These are phyloP conservation scores for Maconellicoccus hirsutus DNA, from an alignment of 1,140 invertebrate genomes.

Conservation along the genomic window DNA sequence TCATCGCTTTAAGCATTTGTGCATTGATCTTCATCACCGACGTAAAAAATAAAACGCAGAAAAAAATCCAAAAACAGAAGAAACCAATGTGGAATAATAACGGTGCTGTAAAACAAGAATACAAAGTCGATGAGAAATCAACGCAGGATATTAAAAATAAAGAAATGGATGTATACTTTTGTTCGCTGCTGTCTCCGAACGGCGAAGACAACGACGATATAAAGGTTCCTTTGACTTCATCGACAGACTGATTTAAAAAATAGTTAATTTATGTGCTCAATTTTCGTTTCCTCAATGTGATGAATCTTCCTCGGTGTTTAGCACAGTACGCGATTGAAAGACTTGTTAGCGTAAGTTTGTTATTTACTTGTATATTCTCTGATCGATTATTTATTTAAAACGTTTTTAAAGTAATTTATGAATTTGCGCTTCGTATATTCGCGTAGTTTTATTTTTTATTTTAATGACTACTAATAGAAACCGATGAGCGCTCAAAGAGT, in stretches of 20 bases:
- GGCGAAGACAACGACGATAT: constrained; percentile 14
- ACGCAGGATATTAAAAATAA: neutral
- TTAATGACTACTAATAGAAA: neutral
- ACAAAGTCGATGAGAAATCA: constrained; percentile 11
- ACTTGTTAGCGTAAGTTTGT: constrained; percentile 8
- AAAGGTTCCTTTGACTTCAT: neutral
- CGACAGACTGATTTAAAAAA: neutral
- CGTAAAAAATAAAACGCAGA: constrained; percentile 25
- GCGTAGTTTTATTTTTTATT: neutral
- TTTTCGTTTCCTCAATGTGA: neutral
- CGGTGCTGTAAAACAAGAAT: constrained; percentile 10
- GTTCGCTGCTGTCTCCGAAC: constrained; percentile 23
- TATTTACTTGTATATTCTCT: neutral
- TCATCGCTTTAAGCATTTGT: constrained; percentile 38
- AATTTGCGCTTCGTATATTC: neutral
- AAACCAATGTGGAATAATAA: neutral
- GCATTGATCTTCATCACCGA: constrained; percentile 36
- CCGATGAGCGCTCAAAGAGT: neutral
- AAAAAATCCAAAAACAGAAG: neutral
- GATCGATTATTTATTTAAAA: constrained; percentile 10
- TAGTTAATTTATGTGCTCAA: constrained; percentile 6
- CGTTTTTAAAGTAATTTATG: neutral
- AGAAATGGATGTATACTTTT: constrained; percentile 26
- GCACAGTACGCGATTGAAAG: neutral
- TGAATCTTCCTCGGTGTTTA: neutral